Evolutionary conservation across 2,797 vertebrate species (phyloP), one percentile per base, ranked within the genome.

Genomic region (Acanthornis magna): DNA sequence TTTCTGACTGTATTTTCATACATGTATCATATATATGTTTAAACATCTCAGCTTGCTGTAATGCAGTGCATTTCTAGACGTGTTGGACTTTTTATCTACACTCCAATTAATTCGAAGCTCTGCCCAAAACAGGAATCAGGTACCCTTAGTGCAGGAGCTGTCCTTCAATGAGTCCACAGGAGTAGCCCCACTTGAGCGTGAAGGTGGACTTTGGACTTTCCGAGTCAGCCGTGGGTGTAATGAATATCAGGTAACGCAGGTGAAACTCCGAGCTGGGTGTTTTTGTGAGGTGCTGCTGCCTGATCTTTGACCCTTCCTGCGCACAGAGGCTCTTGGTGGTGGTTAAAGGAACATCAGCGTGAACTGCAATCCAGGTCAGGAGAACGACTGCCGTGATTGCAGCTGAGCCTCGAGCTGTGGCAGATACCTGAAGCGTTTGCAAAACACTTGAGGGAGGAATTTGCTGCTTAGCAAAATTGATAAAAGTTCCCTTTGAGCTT

Each of bases 241-340:
- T 76, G 51, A 80, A 51, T 4, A 26, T 40, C 55, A 61, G n/a
- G 58, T 51, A 76, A 45, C 0, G 5, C 25, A 48, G 67, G 38
- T 57, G 84, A 90, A 89, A 16, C 78, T 47, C 55, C 40, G 47
- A 47, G 65, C 0, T 15, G 70, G 53, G 63, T 47, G 70, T 68
- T 71, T 66, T 63, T 43, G 38, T 43, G 34, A 30, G 21, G 23
- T 15, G 50, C 54, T 89, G 0, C 5, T 78, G 19, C n/a, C n/a
- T 67, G 90, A 11, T 88, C 94, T 96, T 96, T 95, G 91, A 72
- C 88, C 90, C 0, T 4, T 57, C 68, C 60, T 87, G 90, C 70
- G 34, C 79, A 48, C 48, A 30, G 21, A 65, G 48, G 21, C 2
- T 0, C 72, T 88, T 36, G 1, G 4, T 3, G 19, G 38, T 2